Percentiles rank a stretch among this genome's conserved stretches.
Evolutionary conservation across 2,113 vertebrate genomes (phyloP).

Genomic region (Sprattus sprattus): DNA sequence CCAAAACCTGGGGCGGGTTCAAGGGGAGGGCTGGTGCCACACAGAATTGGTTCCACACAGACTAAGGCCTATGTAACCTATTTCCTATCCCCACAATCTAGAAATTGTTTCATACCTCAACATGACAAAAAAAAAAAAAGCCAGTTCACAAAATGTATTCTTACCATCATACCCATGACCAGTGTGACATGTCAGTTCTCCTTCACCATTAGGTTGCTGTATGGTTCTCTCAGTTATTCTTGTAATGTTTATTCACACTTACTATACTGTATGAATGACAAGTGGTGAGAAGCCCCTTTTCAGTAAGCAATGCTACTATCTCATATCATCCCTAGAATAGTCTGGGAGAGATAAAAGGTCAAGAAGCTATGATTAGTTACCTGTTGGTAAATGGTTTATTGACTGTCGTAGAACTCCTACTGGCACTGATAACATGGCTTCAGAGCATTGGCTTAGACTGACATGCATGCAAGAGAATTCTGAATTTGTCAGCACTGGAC

Average conservation of each 20-base stretch:
- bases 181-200: neutral
- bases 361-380: neutral
- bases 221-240: neutral
- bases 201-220: neutral
- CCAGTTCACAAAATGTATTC: neutral
- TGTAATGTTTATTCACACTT: neutral
- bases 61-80: neutral
- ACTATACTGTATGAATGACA: neutral
- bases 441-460: neutral
- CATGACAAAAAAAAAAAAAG: too few relatives aligned
- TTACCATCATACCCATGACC: neutral
- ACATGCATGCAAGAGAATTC: neutral
- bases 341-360: neutral
- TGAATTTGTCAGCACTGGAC: neutral
- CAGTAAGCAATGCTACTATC: neutral
- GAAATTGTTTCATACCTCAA: neutral
- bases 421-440: neutral
- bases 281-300: neutral
- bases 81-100: neutral
- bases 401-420: neutral
- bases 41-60: neutral
- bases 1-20: slow-evolving; percentile 50
- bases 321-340: neutral
- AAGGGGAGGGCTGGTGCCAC: neutral
- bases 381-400: slow-evolving; percentile 23